Conservation (phyloP, 2,797 vertebrate species). For the Rhodeus uyekii region DNA sequence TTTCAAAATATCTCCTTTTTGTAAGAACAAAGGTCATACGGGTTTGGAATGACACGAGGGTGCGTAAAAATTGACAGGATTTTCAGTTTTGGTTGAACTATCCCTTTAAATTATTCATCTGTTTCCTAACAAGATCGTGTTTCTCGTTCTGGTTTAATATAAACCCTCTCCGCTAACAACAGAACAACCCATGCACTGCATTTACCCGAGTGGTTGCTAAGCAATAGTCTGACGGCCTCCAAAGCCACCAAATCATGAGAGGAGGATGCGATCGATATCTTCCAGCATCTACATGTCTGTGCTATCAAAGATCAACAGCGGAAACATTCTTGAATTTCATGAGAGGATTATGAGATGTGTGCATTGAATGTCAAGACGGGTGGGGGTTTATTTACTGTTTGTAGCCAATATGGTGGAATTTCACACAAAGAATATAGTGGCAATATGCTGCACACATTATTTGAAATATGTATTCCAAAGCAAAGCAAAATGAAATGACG, state of each 20-base stretch:
- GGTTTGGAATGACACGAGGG: not conserved
- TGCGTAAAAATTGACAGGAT: slow-evolving; percentile 5
- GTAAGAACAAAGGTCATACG: not conserved
- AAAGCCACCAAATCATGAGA: slow-evolving; percentile 46
- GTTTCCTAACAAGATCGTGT: slow-evolving; percentile 13
- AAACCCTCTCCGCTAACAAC: slow-evolving; percentile 24
- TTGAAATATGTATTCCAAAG: not conserved
- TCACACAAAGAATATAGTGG: slow-evolving; percentile 12
- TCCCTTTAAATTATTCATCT: slow-evolving; percentile 5
- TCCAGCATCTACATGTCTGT: slow-evolving; percentile 26
- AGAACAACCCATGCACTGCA: slow-evolving; percentile 49
- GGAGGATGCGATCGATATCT: slow-evolving; percentile 41
- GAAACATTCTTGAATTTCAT: slow-evolving; percentile 50
- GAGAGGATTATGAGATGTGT: slow-evolving; percentile 19
- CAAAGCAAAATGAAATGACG: not conserved
- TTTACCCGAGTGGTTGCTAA: slow-evolving; percentile 61
- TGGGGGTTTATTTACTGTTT: slow-evolving; percentile 32
- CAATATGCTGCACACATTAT: not conserved
- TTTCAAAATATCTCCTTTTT: not conserved
- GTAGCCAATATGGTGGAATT: slow-evolving; percentile 6
- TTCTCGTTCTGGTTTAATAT: slow-evolving; percentile 16
- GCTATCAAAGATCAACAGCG: slow-evolving; percentile 24
- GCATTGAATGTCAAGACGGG: slow-evolving; percentile 21
- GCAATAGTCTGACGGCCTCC: slow-evolving; percentile 40
- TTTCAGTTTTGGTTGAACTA: not conserved